Evolutionary conservation across 2,888 invertebrate species (phyloP), one percentile per base, ranked within the genome.

Genomic region (Drosophila merina): DNA sequence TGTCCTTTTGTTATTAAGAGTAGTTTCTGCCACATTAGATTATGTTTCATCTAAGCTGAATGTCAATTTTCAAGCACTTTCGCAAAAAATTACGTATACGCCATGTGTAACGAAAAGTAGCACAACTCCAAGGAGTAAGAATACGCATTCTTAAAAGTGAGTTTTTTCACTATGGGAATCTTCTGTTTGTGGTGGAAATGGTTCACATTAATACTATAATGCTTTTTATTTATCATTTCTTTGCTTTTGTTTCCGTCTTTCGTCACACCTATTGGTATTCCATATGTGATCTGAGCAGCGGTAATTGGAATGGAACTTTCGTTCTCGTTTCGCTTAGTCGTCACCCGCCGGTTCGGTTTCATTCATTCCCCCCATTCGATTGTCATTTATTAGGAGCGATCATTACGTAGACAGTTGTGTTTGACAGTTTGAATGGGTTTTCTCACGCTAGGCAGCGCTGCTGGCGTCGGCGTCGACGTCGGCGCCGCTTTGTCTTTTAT

Each of bases 371-470:
- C 48, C 55, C 54, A 63, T 78, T 77, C 64, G 75, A 80, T 77
- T 80, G 77, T 67, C 76, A 55, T 70, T 83, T 74, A 76, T 80
- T 80, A 74, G 77, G 75, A 57, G 70, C 67, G 64, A 70, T 67
- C 68, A 77, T 83, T 83, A 83, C 77, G 80, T 83, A 69, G 67
- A 40, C 70, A 52, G 56, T 70, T 62, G 71, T 68, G 75, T 76
- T 81, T 81, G 81, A 84, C 81, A 81, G 75, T 81, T 81, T 81
- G 50, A 81, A 81, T 81, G 82, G 82, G 69, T 85, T 82, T 82
- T 82, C 82, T 82, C 82, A 82, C 82, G 85, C 82, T 73, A 82
- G 73, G 82, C 82, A 77, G 82, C 74, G 79, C 85, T 47, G 85
- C 12, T 42, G 42, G 30, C 36, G 57, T 25, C 20, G n/a, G 14